Evolutionary conservation across 1,140 invertebrate genomes (phyloP).

Genomic region (Chrysomallon squamiferum): DNA sequence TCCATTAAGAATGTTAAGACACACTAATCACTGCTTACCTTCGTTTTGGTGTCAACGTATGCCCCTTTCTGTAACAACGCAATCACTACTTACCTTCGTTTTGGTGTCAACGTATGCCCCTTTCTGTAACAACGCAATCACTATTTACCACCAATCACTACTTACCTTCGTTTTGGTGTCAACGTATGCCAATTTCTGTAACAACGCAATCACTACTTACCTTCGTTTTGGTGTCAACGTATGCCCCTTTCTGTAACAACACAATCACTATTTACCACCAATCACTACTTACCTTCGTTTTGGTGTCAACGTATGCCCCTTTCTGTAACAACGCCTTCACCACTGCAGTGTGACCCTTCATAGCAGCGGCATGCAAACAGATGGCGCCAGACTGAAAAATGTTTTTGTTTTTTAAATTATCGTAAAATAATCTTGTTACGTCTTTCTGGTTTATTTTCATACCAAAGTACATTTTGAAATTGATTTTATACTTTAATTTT

Average conservation of each 20-base stretch:
- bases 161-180: constrained; percentile 89
- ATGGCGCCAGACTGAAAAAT: constrained; percentile 61
- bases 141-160: constrained; percentile 79
- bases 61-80: constrained; percentile 94
- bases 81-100: constrained; percentile 95
- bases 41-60: constrained; percentile 92
- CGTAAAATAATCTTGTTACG: no score
- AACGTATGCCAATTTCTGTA: constrained; percentile 95
- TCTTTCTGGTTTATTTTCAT: no score
- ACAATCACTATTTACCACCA: constrained; percentile 95
- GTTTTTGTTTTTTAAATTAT: no score
- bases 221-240: constrained; percentile 93
- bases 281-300: constrained; percentile 90
- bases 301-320: constrained; percentile 94
- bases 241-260: constrained; percentile 92
- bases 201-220: constrained; percentile 94
- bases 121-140: constrained; percentile 92
- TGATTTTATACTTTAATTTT: no score
- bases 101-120: constrained; percentile 95
- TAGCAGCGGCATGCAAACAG: constrained; percentile 66
- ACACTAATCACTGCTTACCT: constrained; percentile 73
- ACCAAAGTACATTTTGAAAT: no score
- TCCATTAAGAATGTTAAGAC: no score
- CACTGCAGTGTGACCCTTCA: constrained; percentile 90
- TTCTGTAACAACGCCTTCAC: constrained; percentile 94